These are phyloP conservation scores for Drosophila nr. fundita DNA, from an alignment of 2,888 invertebrate genomes.

Conservation along the genomic window DNA sequence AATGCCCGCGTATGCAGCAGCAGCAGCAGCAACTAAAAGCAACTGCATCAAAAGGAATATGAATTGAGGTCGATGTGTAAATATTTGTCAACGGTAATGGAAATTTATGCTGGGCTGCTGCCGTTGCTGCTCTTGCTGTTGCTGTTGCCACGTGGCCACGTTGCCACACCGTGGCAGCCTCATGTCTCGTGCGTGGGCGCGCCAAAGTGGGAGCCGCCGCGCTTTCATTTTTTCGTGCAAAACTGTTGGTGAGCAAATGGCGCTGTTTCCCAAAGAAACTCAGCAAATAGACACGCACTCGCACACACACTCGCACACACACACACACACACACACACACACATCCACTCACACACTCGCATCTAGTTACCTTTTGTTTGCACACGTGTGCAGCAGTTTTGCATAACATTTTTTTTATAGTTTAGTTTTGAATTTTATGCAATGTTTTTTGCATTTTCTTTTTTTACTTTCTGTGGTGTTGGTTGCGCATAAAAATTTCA, in stretches of 20 bases:
- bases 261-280: conserved; percentile 59
- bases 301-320: conserved; percentile 21
- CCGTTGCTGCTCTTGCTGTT: conserved; percentile 25
- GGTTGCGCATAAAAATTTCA: conserved; percentile 60
- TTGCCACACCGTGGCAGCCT: conserved; percentile 24
- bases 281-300: conserved; percentile 43
- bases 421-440: conserved; percentile 43
- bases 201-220: conserved; percentile 21
- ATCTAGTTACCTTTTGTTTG: conserved; percentile 31
- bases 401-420: conserved; percentile 32
- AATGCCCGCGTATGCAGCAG: not conserved
- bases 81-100: conserved; percentile 83
- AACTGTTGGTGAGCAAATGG: conserved; percentile 51
- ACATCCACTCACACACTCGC: conserved; percentile 10
- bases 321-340: conserved; percentile 22
- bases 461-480: conserved; percentile 24
- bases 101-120: conserved; percentile 79
- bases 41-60: conserved; percentile 80
- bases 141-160: conserved; percentile 8
- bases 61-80: conserved; percentile 83
- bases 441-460: conserved; percentile 18
- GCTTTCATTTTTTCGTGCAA: conserved; percentile 44
- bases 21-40: conserved; percentile 66
- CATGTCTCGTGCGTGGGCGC: conserved; percentile 38
- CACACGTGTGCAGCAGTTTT: conserved; percentile 57